Evolutionary conservation across 2,888 invertebrate species (phyloP), one percentile per base, ranked within the genome.

Genomic region (Platypus cylindrus): DNA sequence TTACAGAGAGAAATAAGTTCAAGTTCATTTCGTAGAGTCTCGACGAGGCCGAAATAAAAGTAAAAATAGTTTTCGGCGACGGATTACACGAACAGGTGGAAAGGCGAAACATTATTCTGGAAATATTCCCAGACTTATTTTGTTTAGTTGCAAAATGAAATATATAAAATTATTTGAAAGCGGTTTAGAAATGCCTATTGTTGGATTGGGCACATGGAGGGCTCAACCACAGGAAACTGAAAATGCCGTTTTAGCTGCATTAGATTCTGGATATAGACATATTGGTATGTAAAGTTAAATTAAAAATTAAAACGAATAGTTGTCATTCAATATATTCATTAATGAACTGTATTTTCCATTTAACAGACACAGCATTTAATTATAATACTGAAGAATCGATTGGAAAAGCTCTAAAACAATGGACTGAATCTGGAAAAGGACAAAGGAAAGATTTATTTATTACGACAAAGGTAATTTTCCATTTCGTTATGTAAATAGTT

Each of bases 351-450:
- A n/a, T n/a, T n/a, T n/a, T n/a, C n/a, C n/a, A n/a, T n/a, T n/a
- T n/a, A n/a, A 28, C 32, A 54, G 84, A 85, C 54, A 84, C 84
- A 8, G 84, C 84, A 17, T 77, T 76, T 53, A 77, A 78, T 61
- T 85, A 85, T 51, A 73, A 75, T 43, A 85, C 82, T 48, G 84
- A 85, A 59, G 76, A 75, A 44, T 70, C 74, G 2, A 78, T 85
- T 44, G 84, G 84, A 3, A 66, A 64, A 36, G 76, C 73, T 17
- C 57, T 85, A 30, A 69, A 71, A 46, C 68, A 69, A 51, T 78
- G 78, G 75, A 64, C 82, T 18, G 55, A 63, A 15, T 64, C 68
- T 28, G 77, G 75, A 23, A 69, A 70, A 49, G 71, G 78, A 8
- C 70, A 64, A 39, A 63, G 85, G 37, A 70, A 76, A 48, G 79